Conservation (phyloP, 2,888 invertebrate species). For the Spodoptera exigua region DNA sequence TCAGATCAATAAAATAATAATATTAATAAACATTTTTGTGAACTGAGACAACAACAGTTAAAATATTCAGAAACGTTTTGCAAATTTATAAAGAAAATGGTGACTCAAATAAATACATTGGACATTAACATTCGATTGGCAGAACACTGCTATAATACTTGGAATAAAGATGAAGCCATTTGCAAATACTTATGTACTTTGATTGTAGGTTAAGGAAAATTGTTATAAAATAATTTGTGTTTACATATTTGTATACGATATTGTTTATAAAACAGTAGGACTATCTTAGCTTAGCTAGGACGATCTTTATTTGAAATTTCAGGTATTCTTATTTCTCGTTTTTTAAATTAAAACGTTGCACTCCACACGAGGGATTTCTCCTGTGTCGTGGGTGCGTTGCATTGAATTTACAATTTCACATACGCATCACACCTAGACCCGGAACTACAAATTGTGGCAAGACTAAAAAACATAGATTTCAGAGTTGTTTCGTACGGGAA, state of each 20-base stretch:
- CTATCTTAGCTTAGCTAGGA: too few relatives aligned
- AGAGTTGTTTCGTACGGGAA: too few relatives aligned
- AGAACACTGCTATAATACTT: slow-evolving; percentile 52
- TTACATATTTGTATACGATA: not conserved
- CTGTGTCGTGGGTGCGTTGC: too few relatives aligned
- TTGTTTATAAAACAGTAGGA: not conserved
- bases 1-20: not conserved
- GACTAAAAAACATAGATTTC: too few relatives aligned
- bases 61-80: slow-evolving; percentile 46
- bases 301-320: too few relatives aligned
- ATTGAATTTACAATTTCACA: too few relatives aligned
- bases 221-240: not conserved
- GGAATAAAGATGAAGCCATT: slow-evolving; percentile 59
- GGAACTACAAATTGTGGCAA: too few relatives aligned
- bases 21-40: slow-evolving; percentile 41
- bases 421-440: too few relatives aligned
- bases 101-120: slow-evolving; percentile 65
- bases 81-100: slow-evolving; percentile 56
- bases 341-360: too few relatives aligned
- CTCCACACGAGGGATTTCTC: too few relatives aligned
- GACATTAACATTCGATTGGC: slow-evolving; percentile 55
- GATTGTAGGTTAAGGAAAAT: slow-evolving; percentile 30
- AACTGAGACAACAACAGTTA: slow-evolving; percentile 47
- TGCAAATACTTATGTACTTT: not conserved
- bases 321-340: too few relatives aligned